A percentile compares a stretch with the other conserved stretches of the same genome.
phyloP scores from a whole-genome alignment of 2,888 invertebrate species.

The Boloria euphrosyne region DNA sequence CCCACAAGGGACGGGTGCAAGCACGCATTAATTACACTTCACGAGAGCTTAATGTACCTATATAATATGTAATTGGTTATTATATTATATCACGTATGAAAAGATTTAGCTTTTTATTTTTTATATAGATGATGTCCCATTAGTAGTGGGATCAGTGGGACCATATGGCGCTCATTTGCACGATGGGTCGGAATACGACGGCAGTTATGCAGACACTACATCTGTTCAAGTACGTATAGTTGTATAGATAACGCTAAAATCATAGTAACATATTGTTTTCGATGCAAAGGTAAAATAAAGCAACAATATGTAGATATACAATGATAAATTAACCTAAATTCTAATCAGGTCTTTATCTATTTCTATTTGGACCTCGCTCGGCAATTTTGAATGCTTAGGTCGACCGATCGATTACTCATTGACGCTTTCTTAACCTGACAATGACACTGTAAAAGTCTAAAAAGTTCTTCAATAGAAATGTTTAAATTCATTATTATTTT shows the following conservation, averaged over 20 bases:
- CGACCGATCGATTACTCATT: constrained; percentile 54
- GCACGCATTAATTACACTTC: constrained; percentile 78
- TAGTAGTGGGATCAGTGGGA: constrained; percentile 94
- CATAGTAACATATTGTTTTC: background rate
- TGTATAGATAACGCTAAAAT: background rate
- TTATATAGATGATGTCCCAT: constrained; percentile 67
- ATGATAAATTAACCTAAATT: constrained; percentile 42
- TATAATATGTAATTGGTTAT: constrained; percentile 41
- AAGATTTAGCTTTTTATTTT: constrained; percentile 20
- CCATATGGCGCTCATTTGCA: constrained; percentile 95
- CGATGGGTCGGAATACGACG: constrained; percentile 97
- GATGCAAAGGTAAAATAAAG: constrained; percentile 3
- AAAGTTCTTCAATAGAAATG: background rate
- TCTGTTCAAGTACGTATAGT: constrained; percentile 74
- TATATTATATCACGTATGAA: constrained; percentile 40
- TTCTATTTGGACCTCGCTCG: constrained; percentile 51
- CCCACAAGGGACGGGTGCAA: constrained; percentile 71
- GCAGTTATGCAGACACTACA: constrained; percentile 87
- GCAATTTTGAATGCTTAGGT: constrained; percentile 49
- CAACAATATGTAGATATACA: background rate
- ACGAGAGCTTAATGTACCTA: constrained; percentile 58
- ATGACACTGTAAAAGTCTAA: constrained; percentile 16
- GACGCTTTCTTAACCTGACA: constrained; percentile 46
- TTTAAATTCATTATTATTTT: too few relatives aligned
- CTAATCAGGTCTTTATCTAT: constrained; percentile 46